Conservation (phyloP, 2,797 vertebrate genomes). For the Simalia tracyae region DNA sequence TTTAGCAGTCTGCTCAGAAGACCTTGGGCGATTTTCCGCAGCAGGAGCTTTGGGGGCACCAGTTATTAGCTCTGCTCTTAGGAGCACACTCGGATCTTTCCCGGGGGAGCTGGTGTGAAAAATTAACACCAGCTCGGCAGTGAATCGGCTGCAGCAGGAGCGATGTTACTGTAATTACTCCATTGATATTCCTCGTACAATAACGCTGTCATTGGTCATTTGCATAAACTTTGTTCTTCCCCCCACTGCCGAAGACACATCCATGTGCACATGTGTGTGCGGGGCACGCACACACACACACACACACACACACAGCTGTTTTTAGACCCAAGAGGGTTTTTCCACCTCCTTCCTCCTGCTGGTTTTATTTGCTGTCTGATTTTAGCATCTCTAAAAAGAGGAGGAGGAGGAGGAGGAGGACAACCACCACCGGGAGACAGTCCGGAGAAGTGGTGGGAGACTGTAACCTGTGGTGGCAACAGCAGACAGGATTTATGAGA, state of each 20-base stretch:
- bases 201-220: constrained; percentile 99
- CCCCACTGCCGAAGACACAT: constrained; percentile 32
- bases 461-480: too few relatives aligned
- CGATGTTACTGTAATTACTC: constrained; percentile 99
- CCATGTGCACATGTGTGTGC: neutral
- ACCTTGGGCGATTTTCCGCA: constrained; percentile 92
- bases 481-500: too few relatives aligned
- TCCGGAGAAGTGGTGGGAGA: constrained; percentile 14
- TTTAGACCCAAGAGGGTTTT: constrained; percentile 84
- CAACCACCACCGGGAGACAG: constrained; percentile 44
- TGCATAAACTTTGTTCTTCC: constrained; percentile 88
- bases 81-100: constrained; percentile 91
- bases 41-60: constrained; percentile 88
- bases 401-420: constrained; percentile 24
- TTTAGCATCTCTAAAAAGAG: constrained; percentile 46
- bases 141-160: constrained; percentile 73
- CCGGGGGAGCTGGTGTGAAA: constrained; percentile 90
- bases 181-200: constrained; percentile 99
- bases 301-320: constrained; percentile 60
- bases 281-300: neutral
- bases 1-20: constrained; percentile 96
- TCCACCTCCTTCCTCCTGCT: constrained; percentile 53
- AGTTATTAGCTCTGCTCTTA: constrained; percentile 99
- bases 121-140: constrained; percentile 87
- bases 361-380: constrained; percentile 61